Base-by-base conservation (phyloP, 2,888 invertebrate species). In the Tetrapedia diversipes region DNA sequence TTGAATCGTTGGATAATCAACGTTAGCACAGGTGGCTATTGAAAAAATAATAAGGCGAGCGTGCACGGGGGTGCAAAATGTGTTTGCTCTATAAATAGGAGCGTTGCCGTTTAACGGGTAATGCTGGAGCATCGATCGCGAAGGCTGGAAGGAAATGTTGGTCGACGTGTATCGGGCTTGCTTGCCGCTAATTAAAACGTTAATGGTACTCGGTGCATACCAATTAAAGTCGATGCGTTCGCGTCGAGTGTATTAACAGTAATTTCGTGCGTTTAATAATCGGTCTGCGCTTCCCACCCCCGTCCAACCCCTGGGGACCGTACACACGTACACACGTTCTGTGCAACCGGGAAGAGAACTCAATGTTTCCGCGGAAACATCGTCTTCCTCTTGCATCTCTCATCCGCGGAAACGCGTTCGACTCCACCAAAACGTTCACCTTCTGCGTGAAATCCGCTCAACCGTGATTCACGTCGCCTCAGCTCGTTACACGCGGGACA, bases 191-290 rank as follows among this genome's bases (percentile, higher is more conserved):
- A 79, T 79, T 78, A 79, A 78, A 78, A 78, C 68, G 63, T 77
- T 77, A 69, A 77, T 71, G 57, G 77, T 56, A 68, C 61, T 73
- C 65, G 66, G 65, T 67, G 59, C 60, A 24, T 64, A 77, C 69
- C 70, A 77, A 77, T 77, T 77, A 77, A 66, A 76, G 77, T 49
- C 69, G 77, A 76, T 76, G 69, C 70, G 77, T 63, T 61, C 77
- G 37, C 54, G 60, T 24, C 68, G 51, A 63, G 47, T 70, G 77
- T 77, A 78, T 78, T 77, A 78, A 66, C 76, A 57, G 77, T 70
- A 77, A 77, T 74, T 64, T 67, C 41, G 74, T 41, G 53, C 57
- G 45, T 77, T 78, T 78, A 70, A 78, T 77, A 77, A 78, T 77
- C 63, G 60, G 6, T 19, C 37, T n/a, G 22, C 19, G 19, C 14